Evolutionary conservation across 2,113 vertebrate genomes (phyloP), one percentile per base, ranked within the genome.

Genomic region (Amblyopsis rosae): DNA sequence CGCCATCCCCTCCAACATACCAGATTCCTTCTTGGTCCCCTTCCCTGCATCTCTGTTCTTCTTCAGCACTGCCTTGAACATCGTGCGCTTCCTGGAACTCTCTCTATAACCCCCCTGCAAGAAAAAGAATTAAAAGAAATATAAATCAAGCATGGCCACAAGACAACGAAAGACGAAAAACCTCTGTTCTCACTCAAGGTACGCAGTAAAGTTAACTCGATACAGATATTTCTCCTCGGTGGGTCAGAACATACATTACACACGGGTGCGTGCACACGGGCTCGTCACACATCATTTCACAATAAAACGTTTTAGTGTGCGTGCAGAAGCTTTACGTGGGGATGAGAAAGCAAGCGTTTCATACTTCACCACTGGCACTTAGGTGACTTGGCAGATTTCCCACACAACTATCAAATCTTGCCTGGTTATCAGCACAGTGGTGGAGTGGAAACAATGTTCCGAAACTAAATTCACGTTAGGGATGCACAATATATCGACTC

Each of bases 21-120:
- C 96, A 90, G 95, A 51, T 60, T 99, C 95, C 80, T 96, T 98
- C 86, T 92, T 97, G 94, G 81, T 93, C 67, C 93, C 94, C 82
- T 96, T 98, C 84, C 94, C 95, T 83, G 95, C 93, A 65, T 98
- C 97, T 88, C 97, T 94, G 91, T 92, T 98, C 93, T 98, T 98
- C 91, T 98, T 99, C 74, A 99, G 87, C 87, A 99, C 96, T 1
- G 98, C 94, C 90, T 97, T 99, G 87, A 99, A 93, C 98, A 99
- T 99, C 86, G 90, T 89, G 72, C 53, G 64, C 77, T 76, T 82
- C 79, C 73, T 82, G 77, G 59, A 84, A 81, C 81, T 77, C 68
- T 80, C 72, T 73, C 62, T 79, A 73, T 12, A 54, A 45, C 64
- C 75, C 61, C 69, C 74, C 91, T 93, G 72, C 58, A 26, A 19